Percentiles rank a stretch among this genome's conserved stretches.
phyloP scores from a whole-genome alignment of 2,888 invertebrate genomes.

The Thecophora atra region DNA sequence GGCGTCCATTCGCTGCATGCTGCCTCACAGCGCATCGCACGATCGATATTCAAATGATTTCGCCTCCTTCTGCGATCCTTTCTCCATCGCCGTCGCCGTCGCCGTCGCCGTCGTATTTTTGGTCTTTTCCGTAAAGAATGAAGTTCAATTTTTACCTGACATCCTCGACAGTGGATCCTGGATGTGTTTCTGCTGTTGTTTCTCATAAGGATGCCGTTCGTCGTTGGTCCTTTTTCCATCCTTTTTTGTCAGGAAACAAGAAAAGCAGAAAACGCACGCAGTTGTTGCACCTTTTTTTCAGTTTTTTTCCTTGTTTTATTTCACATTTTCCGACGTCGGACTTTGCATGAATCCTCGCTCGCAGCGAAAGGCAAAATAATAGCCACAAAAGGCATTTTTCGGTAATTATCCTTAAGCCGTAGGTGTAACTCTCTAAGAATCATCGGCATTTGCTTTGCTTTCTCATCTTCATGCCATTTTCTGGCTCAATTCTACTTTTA shows the following conservation, averaged over 20 bases:
- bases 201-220: background rate
- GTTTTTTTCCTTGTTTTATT: background rate
- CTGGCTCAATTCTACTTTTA: background rate
- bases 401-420: slow-evolving; percentile 29
- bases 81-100: background rate
- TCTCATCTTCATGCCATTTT: background rate
- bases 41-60: slow-evolving; percentile 14
- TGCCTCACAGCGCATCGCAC: background rate
- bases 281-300: background rate
- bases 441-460: slow-evolving; percentile 10
- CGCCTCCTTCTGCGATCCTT: too few species aligned
- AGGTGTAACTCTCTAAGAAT: slow-evolving; percentile 29
- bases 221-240: background rate
- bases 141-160: background rate
- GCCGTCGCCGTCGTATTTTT: background rate
- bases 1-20: background rate
- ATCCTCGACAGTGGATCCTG: background rate
- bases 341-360: background rate
- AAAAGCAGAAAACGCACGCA: background rate
- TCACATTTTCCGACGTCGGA: background rate
- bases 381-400: slow-evolving; percentile 32
- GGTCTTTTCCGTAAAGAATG: background rate
- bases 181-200: background rate
- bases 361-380: background rate
- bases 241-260: background rate